phyloP scores from a whole-genome alignment of 2,797 vertebrate genomes.

The Rhadinocentrus ornatus region DNA sequence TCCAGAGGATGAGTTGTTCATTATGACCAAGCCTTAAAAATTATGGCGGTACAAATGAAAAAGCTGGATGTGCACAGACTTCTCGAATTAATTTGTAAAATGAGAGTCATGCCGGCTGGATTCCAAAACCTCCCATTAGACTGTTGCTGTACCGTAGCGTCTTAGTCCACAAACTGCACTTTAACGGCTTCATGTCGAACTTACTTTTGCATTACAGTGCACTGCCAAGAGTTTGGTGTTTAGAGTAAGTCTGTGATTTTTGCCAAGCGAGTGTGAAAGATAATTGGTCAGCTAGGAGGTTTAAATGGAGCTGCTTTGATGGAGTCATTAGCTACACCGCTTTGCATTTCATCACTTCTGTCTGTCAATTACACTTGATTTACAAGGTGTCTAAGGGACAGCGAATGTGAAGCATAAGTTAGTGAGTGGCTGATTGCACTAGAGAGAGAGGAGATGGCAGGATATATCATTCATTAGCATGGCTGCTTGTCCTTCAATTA shows the following conservation, averaged over 20 bases:
- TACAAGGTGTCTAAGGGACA: conserved; percentile 73
- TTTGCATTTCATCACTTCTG: conserved; percentile 80
- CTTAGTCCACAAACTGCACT: conserved; percentile 8
- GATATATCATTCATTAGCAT: conserved; percentile 76
- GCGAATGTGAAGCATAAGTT: conserved; percentile 78
- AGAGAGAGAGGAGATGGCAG: conserved; percentile 60
- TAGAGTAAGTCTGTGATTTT: conserved; percentile 33
- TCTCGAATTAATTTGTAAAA: conserved; percentile 6
- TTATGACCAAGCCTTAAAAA: neutral
- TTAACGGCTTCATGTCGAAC: neutral
- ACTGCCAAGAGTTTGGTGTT: conserved; percentile 39
- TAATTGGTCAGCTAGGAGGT: conserved; percentile 75
- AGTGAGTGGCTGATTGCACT: conserved; percentile 74
- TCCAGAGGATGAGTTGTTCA: neutral
- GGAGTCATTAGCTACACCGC: conserved; percentile 73
- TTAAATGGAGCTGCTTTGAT: conserved; percentile 75
- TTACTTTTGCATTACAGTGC: neutral
- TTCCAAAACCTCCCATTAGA: conserved; percentile 2
- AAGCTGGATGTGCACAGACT: too few relatives aligned
- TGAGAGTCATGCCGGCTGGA: neutral
- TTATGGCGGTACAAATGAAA: neutral
- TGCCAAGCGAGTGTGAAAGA: conserved; percentile 67
- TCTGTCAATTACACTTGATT: conserved; percentile 81
- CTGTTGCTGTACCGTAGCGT: neutral
- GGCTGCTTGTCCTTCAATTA: conserved; percentile 78